phyloP scores from a whole-genome alignment of 2,113 vertebrate species.

The Synchiropus splendidus region DNA sequence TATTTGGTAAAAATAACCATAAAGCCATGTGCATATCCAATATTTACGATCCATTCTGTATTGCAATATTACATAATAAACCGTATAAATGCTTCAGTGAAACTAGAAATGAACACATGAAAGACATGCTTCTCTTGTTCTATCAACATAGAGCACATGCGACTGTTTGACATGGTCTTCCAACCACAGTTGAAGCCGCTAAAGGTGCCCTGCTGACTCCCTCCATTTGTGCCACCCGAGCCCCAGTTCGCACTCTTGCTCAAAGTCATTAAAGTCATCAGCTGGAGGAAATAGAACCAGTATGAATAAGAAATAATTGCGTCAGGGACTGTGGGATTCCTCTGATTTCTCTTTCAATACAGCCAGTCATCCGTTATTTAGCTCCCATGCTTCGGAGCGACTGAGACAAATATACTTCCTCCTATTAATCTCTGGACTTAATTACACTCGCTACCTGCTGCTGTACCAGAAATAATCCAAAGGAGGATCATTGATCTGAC shows the following conservation, averaged over 20 bases:
- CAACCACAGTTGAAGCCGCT: no score
- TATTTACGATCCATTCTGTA: no score
- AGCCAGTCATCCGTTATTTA: constrained; percentile 58
- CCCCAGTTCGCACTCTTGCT: constrained; percentile 64
- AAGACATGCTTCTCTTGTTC: no score
- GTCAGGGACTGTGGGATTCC: constrained; percentile 78
- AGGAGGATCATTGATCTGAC: no score
- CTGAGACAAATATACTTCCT: constrained; percentile 63
- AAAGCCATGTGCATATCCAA: no score
- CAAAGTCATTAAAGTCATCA: constrained; percentile 87
- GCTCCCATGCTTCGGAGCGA: constrained; percentile 58
- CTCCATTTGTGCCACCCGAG: constrained; percentile 61
- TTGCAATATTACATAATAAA: no score
- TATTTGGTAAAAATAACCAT: no score
- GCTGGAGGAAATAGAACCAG: constrained; percentile 72
- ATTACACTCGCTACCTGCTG: constrained; percentile 58
- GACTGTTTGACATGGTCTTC: not conserved
- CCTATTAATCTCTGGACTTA: constrained; percentile 66
- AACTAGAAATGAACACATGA: no score
- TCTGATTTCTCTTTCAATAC: constrained; percentile 72
- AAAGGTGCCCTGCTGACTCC: constrained; percentile 20
- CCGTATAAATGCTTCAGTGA: no score
- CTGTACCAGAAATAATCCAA: no score
- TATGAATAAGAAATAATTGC: constrained; percentile 90
- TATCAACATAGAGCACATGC: no score